phyloP scores from a whole-genome alignment of 1,140 invertebrate genomes.

The Drosophila ananassae region DNA sequence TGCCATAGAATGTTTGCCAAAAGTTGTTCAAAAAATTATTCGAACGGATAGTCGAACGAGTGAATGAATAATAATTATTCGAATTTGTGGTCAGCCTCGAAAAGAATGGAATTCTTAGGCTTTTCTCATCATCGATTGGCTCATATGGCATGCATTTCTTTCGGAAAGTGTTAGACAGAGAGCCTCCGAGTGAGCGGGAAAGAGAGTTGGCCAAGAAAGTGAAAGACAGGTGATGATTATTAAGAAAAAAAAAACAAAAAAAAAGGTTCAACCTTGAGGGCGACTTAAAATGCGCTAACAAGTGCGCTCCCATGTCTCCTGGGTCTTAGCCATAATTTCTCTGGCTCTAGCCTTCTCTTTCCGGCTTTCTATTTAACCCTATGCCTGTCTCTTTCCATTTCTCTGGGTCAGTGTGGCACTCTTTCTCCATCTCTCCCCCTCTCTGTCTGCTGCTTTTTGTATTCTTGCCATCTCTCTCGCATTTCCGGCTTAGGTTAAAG shows the following conservation, averaged over 20 bases:
- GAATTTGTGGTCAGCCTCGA: neutral
- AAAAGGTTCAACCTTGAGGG: constrained; percentile 43
- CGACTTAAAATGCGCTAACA: constrained; percentile 71
- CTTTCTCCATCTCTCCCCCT: constrained; percentile 4
- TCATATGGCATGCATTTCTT: constrained; percentile 41
- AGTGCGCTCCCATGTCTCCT: constrained; percentile 54
- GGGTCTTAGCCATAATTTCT: constrained; percentile 28
- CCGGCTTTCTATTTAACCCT: constrained; percentile 3
- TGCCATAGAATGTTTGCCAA: constrained; percentile 11
- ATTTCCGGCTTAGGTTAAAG: constrained; percentile 50
- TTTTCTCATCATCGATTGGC: constrained; percentile 39
- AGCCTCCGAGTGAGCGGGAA: neutral
- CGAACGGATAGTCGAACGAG: neutral
- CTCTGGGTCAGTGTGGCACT: neutral
- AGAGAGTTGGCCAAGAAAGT: neutral
- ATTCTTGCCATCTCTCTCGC: neutral
- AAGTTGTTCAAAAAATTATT: neutral
- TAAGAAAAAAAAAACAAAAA: constrained; percentile 14
- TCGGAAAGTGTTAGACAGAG: too few species aligned
- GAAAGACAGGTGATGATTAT: constrained; percentile 43
- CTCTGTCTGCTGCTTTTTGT: neutral
- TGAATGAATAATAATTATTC: constrained; percentile 1
- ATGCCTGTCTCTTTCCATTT: neutral
- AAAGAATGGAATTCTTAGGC: constrained; percentile 7
- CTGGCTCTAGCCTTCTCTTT: neutral